Percentiles rank a stretch among this genome's conserved stretches.
Conservation (phyloP, 2,113 vertebrate genomes). For the Scopus umbretta region DNA sequence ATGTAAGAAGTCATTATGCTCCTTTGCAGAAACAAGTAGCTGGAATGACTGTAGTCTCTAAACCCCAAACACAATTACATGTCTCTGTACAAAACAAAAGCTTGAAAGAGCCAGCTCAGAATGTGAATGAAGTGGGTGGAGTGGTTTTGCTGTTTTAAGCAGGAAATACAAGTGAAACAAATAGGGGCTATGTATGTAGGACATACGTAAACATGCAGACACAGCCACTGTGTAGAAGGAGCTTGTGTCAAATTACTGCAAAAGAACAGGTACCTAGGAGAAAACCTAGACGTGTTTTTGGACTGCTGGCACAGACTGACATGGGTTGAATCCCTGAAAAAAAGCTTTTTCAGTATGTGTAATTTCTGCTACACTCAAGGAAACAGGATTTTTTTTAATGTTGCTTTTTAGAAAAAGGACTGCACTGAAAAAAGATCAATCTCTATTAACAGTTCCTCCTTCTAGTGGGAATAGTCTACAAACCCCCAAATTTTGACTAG, state of each 20-base stretch:
- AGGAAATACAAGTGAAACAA: neutral
- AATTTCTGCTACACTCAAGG: neutral
- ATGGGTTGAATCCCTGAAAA: neutral
- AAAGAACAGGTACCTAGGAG: neutral
- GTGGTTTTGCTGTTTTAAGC: neutral
- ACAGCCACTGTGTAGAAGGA: neutral
- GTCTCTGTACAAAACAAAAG: neutral
- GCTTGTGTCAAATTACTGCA: neutral
- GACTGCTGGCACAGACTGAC: neutral
- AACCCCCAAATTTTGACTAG: neutral
- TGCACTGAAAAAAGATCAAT: neutral
- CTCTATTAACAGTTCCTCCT: neutral
- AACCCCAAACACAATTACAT: constrained; percentile 43
- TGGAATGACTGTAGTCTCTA: constrained; percentile 33
- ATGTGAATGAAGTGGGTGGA: neutral
- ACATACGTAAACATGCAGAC: neutral
- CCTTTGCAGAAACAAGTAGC: constrained; percentile 14
- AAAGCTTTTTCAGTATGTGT: neutral
- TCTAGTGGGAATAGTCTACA: neutral
- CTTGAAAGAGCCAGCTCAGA: neutral
- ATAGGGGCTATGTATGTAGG: neutral
- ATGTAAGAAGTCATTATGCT: constrained; percentile 13
- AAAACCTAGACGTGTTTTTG: neutral
- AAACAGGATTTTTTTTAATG: neutral
- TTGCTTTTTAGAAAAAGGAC: neutral